phyloP scores from a whole-genome alignment of 2,113 vertebrate genomes.

The Heterotis niloticus region DNA sequence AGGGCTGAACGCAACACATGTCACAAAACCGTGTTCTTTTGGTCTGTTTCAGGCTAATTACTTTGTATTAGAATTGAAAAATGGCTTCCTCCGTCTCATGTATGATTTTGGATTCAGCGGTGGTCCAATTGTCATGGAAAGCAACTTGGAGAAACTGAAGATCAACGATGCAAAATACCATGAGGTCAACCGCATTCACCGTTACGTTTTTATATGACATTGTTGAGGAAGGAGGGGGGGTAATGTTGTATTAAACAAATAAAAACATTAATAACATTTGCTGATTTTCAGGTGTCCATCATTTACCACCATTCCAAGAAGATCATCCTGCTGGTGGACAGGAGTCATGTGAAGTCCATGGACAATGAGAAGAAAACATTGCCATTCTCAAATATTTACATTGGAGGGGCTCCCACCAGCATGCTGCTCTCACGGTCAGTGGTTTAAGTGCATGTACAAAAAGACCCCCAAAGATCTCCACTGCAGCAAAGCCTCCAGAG shows the following conservation, averaged over 20 bases:
- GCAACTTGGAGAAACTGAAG: conserved; percentile 74
- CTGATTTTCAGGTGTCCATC: conserved; percentile 79
- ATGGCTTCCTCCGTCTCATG: conserved; percentile 76
- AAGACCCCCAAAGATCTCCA: background rate
- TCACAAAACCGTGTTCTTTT: background rate
- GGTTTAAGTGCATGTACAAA: background rate
- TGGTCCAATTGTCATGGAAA: conserved; percentile 77
- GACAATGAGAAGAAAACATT: conserved; percentile 87
- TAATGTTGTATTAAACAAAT: background rate
- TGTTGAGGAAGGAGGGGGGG: background rate
- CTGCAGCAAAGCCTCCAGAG: too few relatives aligned
- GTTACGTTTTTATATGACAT: background rate
- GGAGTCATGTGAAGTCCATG: conserved; percentile 82
- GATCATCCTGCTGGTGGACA: conserved; percentile 91
- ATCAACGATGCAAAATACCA: conserved; percentile 95
- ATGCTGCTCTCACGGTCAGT: conserved; percentile 77
- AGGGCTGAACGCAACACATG: background rate
- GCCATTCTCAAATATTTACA: conserved; percentile 89
- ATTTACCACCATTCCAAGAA: conserved; percentile 98
- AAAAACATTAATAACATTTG: background rate
- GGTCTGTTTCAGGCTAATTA: conserved; percentile 73
- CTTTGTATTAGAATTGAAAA: conserved; percentile 86
- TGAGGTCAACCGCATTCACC: conserved; percentile 70
- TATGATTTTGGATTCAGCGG: conserved; percentile 89
- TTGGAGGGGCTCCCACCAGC: conserved; percentile 82